These are phyloP conservation scores for Anneissia japonica DNA, from an alignment of 35 echinoderm and acorn worm species.

Conservation along the genomic window DNA sequence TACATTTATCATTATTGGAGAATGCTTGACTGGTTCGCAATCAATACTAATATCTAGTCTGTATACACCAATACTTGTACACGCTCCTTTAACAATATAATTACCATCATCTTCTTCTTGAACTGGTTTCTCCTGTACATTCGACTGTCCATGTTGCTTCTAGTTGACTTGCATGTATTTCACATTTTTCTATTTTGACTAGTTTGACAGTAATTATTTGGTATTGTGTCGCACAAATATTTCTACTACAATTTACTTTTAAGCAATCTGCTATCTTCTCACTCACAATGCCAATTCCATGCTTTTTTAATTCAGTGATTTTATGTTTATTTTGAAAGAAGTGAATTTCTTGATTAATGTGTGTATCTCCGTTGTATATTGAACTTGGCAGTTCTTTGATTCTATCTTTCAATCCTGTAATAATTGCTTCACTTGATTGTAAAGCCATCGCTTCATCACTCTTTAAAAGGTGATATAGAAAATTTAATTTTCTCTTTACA, in stretches of 20 bases:
- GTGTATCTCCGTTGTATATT: too few relatives aligned
- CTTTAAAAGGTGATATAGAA: background rate
- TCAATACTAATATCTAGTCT: background rate
- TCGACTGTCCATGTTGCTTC: background rate
- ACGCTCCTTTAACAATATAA: background rate
- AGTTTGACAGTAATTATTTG: background rate
- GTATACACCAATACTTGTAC: background rate
- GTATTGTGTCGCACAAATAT: background rate
- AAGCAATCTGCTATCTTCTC: background rate
- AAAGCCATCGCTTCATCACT: background rate
- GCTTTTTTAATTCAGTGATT: background rate
- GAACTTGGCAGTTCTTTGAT: background rate
- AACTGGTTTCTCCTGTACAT: too few relatives aligned
- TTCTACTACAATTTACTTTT: background rate
- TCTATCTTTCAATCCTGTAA: background rate
- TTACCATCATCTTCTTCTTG: background rate
- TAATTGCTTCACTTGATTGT: background rate
- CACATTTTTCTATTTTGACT: background rate
- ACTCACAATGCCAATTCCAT: background rate
- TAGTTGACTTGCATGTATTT: background rate
- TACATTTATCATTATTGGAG: background rate
- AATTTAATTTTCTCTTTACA: background rate
- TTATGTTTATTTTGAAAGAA: background rate
- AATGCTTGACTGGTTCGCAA: background rate
- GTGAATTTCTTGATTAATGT: background rate